Percentiles rank a stretch among this genome's conserved stretches.
Evolutionary conservation across 2,113 vertebrate species (phyloP).

Genomic region (Phalacrocorax aristotelis): DNA sequence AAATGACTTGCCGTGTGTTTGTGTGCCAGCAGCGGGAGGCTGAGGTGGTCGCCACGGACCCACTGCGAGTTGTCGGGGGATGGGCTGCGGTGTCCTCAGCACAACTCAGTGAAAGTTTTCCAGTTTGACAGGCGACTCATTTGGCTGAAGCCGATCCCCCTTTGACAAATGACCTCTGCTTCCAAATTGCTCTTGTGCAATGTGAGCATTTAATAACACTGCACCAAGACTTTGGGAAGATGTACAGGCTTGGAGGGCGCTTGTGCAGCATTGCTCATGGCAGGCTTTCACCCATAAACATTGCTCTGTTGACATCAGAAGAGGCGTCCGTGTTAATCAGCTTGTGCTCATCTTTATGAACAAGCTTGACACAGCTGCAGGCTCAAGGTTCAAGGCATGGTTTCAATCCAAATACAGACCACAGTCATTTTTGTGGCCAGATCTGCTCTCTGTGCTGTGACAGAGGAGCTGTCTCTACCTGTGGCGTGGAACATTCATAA

Average conservation of each 20-base stretch:
- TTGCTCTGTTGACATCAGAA: neutral
- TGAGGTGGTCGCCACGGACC: neutral
- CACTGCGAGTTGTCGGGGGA: accelerated
- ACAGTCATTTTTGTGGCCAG: neutral
- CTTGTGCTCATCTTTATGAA: neutral
- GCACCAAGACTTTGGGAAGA: neutral
- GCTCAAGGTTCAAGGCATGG: neutral
- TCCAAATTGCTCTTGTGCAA: neutral
- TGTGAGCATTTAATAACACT: neutral
- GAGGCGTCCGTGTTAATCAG: neutral
- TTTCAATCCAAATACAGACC: neutral
- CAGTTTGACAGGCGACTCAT: neutral
- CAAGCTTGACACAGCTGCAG: neutral
- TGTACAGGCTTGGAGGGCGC: neutral
- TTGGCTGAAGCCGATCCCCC: neutral
- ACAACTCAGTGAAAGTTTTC: neutral
- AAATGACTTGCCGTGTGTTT: accelerated
- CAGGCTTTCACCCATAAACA: neutral
- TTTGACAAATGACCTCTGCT: neutral
- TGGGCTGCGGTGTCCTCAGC: accelerated
- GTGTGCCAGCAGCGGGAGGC: neutral
- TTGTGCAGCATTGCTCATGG: neutral
- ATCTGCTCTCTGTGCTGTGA: neutral
- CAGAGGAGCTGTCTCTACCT: neutral
- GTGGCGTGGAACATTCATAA: neutral